These are phyloP conservation scores for Brachyhypopomus gauderio DNA, from an alignment of 2,113 vertebrate genomes.

Conservation along the genomic window DNA sequence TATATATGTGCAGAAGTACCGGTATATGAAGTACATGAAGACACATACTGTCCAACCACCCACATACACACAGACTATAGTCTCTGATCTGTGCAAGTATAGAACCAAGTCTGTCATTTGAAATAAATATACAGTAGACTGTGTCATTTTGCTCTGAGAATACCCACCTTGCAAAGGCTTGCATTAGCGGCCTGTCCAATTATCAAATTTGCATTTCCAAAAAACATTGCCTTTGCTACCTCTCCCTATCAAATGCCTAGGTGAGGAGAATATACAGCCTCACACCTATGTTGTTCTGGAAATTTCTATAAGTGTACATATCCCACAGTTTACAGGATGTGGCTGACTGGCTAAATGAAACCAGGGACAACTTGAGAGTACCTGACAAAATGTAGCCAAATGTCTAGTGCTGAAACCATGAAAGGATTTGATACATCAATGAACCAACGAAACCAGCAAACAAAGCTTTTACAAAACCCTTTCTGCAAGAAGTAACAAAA, in stretches of 20 bases:
- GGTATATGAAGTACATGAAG: background rate
- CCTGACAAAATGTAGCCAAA: background rate
- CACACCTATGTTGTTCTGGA: too few relatives aligned
- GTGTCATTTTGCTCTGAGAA: background rate
- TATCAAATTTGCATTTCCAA: constrained; percentile 13
- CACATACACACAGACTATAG: background rate
- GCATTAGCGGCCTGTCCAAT: background rate
- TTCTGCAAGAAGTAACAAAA: too few relatives aligned
- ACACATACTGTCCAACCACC: constrained; percentile 53
- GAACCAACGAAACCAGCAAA: too few relatives aligned
- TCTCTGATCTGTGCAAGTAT: constrained; percentile 51
- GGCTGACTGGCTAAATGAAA: background rate
- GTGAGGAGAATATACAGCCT: background rate
- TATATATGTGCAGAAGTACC: background rate
- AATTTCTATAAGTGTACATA: background rate
- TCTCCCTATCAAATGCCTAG: background rate
- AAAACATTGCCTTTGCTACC: background rate
- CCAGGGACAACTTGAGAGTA: background rate
- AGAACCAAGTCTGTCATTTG: constrained; percentile 65
- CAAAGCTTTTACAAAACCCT: too few relatives aligned
- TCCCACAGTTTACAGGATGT: background rate
- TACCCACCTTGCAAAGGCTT: background rate
- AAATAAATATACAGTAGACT: constrained; percentile 16
- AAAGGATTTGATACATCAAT: too few relatives aligned
- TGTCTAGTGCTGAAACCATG: too few relatives aligned